Conservation (phyloP, 2,113 vertebrate genomes). For the Siphamia tubifer region DNA sequence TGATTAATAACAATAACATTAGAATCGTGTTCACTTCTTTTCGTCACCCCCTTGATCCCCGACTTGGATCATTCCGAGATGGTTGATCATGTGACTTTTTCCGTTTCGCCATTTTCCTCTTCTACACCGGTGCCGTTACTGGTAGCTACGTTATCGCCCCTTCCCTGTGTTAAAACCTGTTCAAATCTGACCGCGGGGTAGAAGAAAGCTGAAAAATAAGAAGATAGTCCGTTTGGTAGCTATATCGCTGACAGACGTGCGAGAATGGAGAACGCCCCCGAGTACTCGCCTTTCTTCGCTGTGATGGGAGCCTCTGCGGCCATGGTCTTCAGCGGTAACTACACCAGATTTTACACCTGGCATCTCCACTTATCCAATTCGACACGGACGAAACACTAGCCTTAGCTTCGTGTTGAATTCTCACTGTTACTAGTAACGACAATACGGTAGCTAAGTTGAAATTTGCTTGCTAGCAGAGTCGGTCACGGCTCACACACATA, state of each 20-base stretch:
- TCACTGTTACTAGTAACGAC: neutral
- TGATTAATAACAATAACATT: neutral
- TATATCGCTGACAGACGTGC: slow-evolving; percentile 40
- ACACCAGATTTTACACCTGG: slow-evolving; percentile 24
- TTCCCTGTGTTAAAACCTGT: slow-evolving; percentile 4
- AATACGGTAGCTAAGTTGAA: neutral
- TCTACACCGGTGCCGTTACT: slow-evolving; percentile 63
- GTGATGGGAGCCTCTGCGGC: slow-evolving; percentile 94
- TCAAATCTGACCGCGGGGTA: slow-evolving; percentile 24
- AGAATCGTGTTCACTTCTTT: neutral
- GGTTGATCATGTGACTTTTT: slow-evolving; percentile 78
- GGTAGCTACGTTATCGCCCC: neutral
- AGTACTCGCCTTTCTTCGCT: slow-evolving; percentile 94
- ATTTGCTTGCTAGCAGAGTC: neutral
- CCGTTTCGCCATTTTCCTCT: slow-evolving; percentile 83
- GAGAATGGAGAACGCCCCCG: slow-evolving; percentile 81
- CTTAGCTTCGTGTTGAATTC: neutral
- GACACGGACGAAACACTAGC: neutral
- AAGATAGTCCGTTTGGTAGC: slow-evolving; percentile 26
- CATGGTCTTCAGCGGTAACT: slow-evolving; percentile 95
- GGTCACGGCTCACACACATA: slow-evolving; percentile 40
- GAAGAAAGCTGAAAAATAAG: neutral
- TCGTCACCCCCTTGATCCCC: slow-evolving; percentile 27
- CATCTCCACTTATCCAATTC: neutral
- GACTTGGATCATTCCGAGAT: slow-evolving; percentile 53